These are phyloP conservation scores for Drosophila quinaria DNA, from an alignment of 2,888 invertebrate genomes.

Conservation along the genomic window DNA sequence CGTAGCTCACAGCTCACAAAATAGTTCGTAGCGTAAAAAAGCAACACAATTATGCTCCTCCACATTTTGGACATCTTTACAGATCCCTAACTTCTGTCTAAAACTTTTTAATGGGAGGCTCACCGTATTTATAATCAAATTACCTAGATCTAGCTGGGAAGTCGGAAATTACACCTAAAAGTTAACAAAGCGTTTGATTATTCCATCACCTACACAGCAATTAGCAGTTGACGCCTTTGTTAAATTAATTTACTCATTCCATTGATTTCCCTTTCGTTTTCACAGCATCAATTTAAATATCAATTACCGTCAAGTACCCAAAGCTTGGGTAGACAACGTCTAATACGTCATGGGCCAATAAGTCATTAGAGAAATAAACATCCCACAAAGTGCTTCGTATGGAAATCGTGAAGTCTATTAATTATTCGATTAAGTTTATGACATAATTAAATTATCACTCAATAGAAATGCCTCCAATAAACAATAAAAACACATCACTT, in stretches of 20 bases:
- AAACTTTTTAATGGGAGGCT: background rate
- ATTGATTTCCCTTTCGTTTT: slow-evolving; percentile 18
- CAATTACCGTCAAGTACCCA: slow-evolving; percentile 15
- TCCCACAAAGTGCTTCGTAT: background rate
- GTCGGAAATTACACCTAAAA: background rate
- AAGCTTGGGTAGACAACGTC: background rate
- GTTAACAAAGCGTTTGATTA: slow-evolving; percentile 9
- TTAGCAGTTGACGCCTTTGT: slow-evolving; percentile 12
- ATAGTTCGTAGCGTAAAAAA: background rate
- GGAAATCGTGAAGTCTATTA: background rate
- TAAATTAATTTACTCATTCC: slow-evolving; percentile 8
- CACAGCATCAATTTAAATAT: slow-evolving; percentile 17
- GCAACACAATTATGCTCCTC: background rate
- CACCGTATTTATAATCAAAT: slow-evolving; percentile 15
- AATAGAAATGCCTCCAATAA: background rate
- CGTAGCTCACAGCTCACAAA: background rate
- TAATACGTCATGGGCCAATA: background rate
- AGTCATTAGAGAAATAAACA: background rate
- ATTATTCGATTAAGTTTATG: background rate
- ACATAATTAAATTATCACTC: background rate
- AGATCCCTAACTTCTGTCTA: background rate
- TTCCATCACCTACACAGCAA: slow-evolving; percentile 7
- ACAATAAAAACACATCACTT: background rate
- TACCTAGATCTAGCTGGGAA: background rate
- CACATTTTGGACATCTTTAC: background rate